Evolutionary conservation across 2,113 vertebrate species (phyloP).

Genomic region (Grammomys dolichurus): DNA sequence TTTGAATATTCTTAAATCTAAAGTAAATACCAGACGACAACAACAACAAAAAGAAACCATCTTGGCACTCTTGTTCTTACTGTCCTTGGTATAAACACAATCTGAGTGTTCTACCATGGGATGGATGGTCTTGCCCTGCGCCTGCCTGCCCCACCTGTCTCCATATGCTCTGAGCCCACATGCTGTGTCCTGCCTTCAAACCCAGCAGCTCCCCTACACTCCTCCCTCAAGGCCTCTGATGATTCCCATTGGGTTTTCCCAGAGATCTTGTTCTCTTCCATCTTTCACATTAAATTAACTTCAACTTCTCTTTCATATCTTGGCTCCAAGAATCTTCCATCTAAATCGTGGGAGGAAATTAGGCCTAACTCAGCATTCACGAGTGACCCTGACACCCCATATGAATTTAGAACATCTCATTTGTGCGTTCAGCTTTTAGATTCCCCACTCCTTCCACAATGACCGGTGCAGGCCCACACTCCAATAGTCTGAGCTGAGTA

Average conservation of each 20-base stretch:
- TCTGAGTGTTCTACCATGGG: too few species aligned
- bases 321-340: not conserved
- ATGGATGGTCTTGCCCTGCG: too few species aligned
- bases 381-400: fast-evolving
- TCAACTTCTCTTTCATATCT: not conserved
- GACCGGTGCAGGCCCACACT: not conserved
- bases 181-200: not conserved
- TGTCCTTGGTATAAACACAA: not conserved
- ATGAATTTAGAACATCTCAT: too few species aligned
- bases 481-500: not conserved
- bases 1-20: not conserved
- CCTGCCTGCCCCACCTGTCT: too few species aligned
- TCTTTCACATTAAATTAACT: not conserved
- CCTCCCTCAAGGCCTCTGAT: not conserved
- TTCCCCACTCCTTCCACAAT: fast-evolving
- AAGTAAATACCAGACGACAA: not conserved
- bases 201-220: not conserved
- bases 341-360: not conserved
- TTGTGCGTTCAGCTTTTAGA: not conserved
- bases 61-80: not conserved
- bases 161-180: not conserved
- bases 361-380: not conserved
- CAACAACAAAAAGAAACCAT: not conserved
- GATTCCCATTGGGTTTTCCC: not conserved
- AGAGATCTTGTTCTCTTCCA: not conserved